phyloP scores from a whole-genome alignment of 2,797 vertebrate genomes.

The Typhlichthys eigenmanni region DNA sequence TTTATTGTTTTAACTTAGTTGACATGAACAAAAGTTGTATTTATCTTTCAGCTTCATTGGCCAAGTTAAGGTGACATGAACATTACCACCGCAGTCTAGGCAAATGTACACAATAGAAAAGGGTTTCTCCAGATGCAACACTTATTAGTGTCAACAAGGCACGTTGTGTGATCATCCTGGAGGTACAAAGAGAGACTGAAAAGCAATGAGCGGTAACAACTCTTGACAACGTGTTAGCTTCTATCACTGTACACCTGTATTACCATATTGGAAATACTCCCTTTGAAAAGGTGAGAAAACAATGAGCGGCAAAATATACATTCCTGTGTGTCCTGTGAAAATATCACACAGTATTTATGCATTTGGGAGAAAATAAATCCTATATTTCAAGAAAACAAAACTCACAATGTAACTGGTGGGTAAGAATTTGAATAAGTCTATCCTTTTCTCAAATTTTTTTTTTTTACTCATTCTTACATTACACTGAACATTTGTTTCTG shows the following conservation, averaged over 20 bases:
- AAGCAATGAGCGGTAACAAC: conserved; percentile 47
- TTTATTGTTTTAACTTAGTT: conserved; percentile 37
- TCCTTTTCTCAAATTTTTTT: neutral
- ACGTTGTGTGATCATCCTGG: conserved; percentile 75
- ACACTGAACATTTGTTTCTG: conserved; percentile 1
- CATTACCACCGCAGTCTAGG: conserved; percentile 40
- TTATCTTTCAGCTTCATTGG: conserved; percentile 17
- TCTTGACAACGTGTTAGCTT: conserved; percentile 61
- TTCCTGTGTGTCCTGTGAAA: conserved; percentile 59
- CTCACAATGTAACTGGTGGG: neutral
- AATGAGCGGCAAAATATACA: conserved; percentile 48
- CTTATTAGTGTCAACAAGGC: conserved; percentile 74
- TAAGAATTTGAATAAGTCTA: conserved; percentile 7
- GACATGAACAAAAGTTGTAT: conserved; percentile 33
- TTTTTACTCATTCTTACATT: no score
- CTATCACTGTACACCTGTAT: conserved; percentile 65
- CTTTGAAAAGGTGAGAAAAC: conserved; percentile 27
- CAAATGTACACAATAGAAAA: conserved; percentile 45
- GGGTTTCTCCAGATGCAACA: conserved; percentile 72
- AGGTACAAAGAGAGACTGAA: conserved; percentile 74
- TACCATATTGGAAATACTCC: conserved; percentile 50
- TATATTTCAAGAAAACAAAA: neutral
- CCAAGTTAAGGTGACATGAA: conserved; percentile 36
- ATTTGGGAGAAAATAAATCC: conserved; percentile 17
- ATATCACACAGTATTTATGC: conserved; percentile 24